A percentile compares a stretch with the other conserved stretches of the same genome.
phyloP scores from a whole-genome alignment of 2,797 vertebrate species.

The Pseudochirops cupreus region DNA sequence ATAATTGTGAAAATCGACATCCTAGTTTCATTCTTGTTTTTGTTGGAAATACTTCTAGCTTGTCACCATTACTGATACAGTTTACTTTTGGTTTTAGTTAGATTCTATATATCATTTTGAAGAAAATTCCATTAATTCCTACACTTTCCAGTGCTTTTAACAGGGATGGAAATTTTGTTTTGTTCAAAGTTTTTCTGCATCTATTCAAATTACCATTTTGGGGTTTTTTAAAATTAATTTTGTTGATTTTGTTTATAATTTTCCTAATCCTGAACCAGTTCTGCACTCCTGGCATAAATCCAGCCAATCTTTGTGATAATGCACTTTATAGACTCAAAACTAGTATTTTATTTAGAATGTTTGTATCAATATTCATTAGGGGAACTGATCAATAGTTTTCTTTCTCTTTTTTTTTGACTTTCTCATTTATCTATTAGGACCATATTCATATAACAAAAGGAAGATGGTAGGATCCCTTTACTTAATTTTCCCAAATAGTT shows the following conservation, averaged over 20 bases:
- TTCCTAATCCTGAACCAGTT: neutral
- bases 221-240: neutral
- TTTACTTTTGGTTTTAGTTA: neutral
- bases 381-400: neutral
- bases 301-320: neutral
- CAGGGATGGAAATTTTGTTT: neutral
- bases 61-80: neutral
- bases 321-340: neutral
- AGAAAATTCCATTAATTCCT: neutral
- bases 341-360: neutral
- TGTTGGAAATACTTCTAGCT: too few species aligned
- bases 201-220: neutral
- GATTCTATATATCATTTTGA: neutral
- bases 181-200: neutral
- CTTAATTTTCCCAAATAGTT: neutral
- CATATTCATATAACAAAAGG: neutral
- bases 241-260: neutral
- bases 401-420: neutral
- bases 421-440: neutral
- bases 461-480: neutral
- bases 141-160: neutral
- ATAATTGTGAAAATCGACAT: too few species aligned
- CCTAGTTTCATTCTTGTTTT: too few species aligned
- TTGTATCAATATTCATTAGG: too few species aligned
- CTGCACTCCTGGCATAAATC: neutral